These are phyloP conservation scores for Hesperia comma DNA, from an alignment of 2,888 invertebrate species.

Conservation along the genomic window DNA sequence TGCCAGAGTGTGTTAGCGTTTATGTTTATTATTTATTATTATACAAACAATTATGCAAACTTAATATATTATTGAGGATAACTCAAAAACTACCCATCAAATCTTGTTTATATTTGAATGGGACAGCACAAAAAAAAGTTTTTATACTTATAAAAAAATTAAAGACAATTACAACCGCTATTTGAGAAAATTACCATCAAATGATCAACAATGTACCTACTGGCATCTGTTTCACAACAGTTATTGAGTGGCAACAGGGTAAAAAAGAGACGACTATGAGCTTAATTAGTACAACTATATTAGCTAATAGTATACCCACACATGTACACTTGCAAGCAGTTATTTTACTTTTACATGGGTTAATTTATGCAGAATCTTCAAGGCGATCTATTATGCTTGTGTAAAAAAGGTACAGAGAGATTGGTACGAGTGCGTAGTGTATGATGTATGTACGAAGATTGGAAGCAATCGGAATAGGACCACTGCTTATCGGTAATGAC, in stretches of 20 bases:
- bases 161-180: neutral
- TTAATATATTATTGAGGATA: too few species aligned
- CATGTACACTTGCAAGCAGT: neutral
- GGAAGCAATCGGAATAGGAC: too few species aligned
- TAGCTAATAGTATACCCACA: conserved; percentile 18
- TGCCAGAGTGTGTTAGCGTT: too few species aligned
- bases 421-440: too few species aligned
- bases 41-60: too few species aligned
- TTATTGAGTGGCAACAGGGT: conserved; percentile 11
- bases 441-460: too few species aligned
- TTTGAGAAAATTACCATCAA: neutral
- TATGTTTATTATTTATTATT: too few species aligned
- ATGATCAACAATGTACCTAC: neutral
- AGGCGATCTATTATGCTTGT: conserved; percentile 19
- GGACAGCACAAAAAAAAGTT: too few species aligned
- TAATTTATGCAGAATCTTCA: conserved; percentile 26
- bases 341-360: conserved; percentile 20
- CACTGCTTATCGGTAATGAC: too few species aligned
- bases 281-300: conserved; percentile 21
- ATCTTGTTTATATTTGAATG: too few species aligned
- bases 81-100: too few species aligned
- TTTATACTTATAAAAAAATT: neutral
- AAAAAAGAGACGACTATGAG: conserved; percentile 8
- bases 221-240: conserved; percentile 2
- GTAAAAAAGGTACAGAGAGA: neutral